Base-by-base conservation (phyloP, 2,888 invertebrate species). In the Caenorhabditis virilis region DNA sequence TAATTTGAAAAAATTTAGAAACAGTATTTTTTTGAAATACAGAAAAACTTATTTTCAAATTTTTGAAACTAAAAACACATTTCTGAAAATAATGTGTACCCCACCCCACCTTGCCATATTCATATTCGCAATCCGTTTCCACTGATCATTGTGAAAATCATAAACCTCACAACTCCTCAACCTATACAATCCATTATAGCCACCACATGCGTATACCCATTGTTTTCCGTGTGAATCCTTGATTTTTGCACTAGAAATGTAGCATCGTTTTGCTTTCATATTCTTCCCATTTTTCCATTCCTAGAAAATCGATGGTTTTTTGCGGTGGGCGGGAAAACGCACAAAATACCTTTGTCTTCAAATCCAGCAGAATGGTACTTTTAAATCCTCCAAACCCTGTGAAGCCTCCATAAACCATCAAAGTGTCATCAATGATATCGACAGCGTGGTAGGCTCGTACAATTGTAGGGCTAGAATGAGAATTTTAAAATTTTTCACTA, bases 161-260 rank as follows among this genome's bases (percentile, higher is more conserved):
- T 58, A 66, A 20, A 39, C 9, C 43, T 56, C 56, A 7, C 36
- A 59, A 22, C 54, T 48, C n/a, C 46, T 56, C 26, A 63, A 45
- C n/a, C 57, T 56, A 7, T 54, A 48, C 2, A 52, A 25, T 36
- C 67, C 71, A 67, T 67, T 38, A 66, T 63, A 43, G 27, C 66
- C 66, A 49, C 66, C 66, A 42, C 53, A 56, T 15, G 60, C 66
- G 36, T 38, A 60, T 22, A 66, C 18, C 27, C 48, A 13, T 13
- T 26, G 39, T 20, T 36, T 39, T 6, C 54, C 60, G 16, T 61
- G 22, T 22, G 56, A 53, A 42, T 66, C 57, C 0, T 46, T 27
- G 23, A 45, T 16, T 26, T 41, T 43, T 13, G 56, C 35, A 6
- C 50, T 42, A 2, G 66, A 55, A 39, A 66, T 26, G 43, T 66